phyloP scores from a whole-genome alignment of 1,140 invertebrate species.

The Parasteatoda tepidariorum region DNA sequence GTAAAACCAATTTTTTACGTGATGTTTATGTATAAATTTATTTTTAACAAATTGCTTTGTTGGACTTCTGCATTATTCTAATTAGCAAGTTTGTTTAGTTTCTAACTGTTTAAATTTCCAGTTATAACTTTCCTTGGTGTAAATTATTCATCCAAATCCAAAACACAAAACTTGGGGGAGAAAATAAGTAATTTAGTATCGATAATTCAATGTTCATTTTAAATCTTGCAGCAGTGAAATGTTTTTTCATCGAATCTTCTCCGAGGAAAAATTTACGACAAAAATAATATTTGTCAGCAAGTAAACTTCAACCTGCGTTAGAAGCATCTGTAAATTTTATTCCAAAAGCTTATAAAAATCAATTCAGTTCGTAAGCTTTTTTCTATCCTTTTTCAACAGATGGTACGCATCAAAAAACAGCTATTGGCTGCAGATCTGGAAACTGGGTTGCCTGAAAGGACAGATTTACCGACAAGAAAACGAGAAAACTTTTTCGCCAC shows the following conservation, averaged over 20 bases:
- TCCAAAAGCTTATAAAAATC: conserved; percentile 38
- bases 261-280: neutral
- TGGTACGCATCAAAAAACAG: conserved; percentile 48
- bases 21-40: too few species aligned
- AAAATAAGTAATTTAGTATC: too few species aligned
- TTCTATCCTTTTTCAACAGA: conserved; percentile 24
- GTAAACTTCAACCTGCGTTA: conserved; percentile 8
- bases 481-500: conserved; percentile 52
- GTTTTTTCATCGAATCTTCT: neutral
- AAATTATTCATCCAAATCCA: too few species aligned
- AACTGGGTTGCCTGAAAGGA: neutral
- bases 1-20: too few species aligned
- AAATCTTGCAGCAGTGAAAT: neutral
- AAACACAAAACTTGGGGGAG: too few species aligned
- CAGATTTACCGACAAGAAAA: conserved; percentile 28
- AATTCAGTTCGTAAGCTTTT: conserved; percentile 28
- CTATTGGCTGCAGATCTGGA: neutral
- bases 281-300: neutral
- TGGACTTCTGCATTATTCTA: too few species aligned
- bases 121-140: too few species aligned
- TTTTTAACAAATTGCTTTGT: too few species aligned
- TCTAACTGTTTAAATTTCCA: too few species aligned
- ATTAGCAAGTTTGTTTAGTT: too few species aligned
- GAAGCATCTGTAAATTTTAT: conserved; percentile 53
- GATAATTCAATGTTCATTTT: too few species aligned